phyloP scores from a whole-genome alignment of 2,113 vertebrate species.

The Sinocyclocheilus anophthalmus region DNA sequence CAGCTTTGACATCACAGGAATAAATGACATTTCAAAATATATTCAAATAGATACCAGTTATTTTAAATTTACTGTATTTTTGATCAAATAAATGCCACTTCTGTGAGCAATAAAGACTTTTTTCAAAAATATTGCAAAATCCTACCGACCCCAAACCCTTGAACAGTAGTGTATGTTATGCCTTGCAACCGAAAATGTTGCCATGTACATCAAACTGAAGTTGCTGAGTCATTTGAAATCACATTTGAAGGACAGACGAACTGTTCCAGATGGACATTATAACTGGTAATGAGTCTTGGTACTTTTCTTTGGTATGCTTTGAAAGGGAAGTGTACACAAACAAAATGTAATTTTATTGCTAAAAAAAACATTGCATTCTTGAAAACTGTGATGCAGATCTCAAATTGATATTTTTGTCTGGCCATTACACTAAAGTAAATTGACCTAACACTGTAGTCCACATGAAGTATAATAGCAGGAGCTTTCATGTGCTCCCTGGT shows the following conservation, averaged over 20 bases:
- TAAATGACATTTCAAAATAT: neutral
- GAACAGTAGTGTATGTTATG: neutral
- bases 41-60: neutral
- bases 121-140: neutral
- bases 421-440: neutral
- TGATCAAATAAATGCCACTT: too few relatives aligned
- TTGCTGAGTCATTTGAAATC: neutral
- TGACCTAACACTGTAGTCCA: neutral
- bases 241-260: neutral
- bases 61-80: neutral
- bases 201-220: neutral
- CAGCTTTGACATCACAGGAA: neutral
- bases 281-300: constrained; percentile 5
- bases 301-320: neutral
- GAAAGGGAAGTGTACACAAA: neutral
- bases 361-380: neutral
- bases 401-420: neutral
- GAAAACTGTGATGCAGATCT: neutral
- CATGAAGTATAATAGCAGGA: neutral
- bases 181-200: neutral
- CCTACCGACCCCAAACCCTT: neutral
- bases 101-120: neutral
- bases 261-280: neutral
- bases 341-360: neutral
- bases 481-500: constrained; percentile 48